A percentile compares a stretch with the other conserved stretches of the same genome.
Evolutionary conservation across 2,113 vertebrate genomes (phyloP).

Genomic region (Scomber colias): DNA sequence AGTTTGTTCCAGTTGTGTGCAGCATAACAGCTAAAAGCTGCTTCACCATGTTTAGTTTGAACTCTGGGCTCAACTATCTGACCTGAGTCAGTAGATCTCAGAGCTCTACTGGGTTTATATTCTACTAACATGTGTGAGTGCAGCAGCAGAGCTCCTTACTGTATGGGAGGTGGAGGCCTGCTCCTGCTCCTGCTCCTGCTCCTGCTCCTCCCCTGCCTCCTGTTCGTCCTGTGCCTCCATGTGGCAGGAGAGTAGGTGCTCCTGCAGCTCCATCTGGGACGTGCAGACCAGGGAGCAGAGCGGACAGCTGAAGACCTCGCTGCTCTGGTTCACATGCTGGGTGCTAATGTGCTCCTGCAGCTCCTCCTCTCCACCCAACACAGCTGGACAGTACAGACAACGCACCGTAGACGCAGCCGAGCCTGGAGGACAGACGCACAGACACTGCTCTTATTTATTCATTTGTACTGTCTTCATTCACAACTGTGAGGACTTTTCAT

Average conservation of each 20-base stretch:
- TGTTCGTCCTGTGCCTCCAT: conserved; percentile 71
- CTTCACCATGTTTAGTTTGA: too few relatives aligned
- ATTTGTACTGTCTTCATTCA: neutral
- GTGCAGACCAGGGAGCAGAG: conserved; percentile 85
- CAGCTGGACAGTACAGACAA: conserved; percentile 81
- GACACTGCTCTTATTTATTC: neutral
- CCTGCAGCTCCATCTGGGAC: conserved; percentile 84
- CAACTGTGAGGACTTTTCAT: too few relatives aligned
- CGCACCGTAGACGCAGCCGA: conserved; percentile 31
- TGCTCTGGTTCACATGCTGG: conserved; percentile 78
- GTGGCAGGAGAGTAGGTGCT: conserved; percentile 86
- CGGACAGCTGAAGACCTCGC: conserved; percentile 82
- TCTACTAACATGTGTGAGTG: neutral
- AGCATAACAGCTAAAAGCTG: too few relatives aligned
- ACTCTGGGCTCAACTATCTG: too few relatives aligned
- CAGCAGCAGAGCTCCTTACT: conserved; percentile 63
- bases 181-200: conserved; percentile 49
- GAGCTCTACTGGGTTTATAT: too few relatives aligned
- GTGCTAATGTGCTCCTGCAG: conserved; percentile 85
- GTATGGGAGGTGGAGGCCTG: conserved; percentile 71
- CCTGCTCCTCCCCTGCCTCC: conserved; percentile 64
- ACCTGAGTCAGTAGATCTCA: too few relatives aligned
- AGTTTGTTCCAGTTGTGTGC: too few relatives aligned
- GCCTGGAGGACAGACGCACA: conserved; percentile 33
- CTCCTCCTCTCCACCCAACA: conserved; percentile 81